Conservation (phyloP, 1,140 invertebrate genomes). For the Saccostrea glomerata region DNA sequence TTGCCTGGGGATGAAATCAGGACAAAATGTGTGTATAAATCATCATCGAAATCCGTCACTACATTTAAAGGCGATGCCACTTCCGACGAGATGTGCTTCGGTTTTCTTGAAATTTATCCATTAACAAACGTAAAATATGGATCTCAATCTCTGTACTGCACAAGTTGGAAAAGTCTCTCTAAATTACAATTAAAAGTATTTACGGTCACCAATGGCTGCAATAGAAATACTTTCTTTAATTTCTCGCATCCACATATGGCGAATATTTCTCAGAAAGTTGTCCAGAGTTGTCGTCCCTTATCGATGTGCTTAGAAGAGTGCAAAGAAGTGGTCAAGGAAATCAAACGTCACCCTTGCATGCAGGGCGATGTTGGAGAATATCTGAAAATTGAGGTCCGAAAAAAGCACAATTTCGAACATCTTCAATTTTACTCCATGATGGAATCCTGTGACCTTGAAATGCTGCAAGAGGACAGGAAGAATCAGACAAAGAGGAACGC, state of each 20-base stretch:
- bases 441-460: neutral
- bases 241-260: neutral
- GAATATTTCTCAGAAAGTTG: neutral
- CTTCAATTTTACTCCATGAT: neutral
- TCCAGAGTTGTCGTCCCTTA: neutral
- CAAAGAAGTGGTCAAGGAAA: neutral
- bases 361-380: neutral
- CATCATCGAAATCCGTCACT: no score
- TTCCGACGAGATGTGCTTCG: no score
- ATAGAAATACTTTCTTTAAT: neutral
- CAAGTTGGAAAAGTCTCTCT: constrained; percentile 53
- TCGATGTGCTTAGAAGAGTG: neutral
- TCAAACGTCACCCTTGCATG: neutral
- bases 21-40: no score
- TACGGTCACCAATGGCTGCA: neutral
- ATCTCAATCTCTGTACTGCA: constrained; percentile 45
- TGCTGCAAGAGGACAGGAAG: neutral
- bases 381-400: neutral
- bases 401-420: neutral
- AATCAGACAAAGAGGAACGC: neutral
- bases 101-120: no score
- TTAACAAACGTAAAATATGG: constrained; percentile 33
- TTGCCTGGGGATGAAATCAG: no score
- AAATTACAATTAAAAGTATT: neutral
- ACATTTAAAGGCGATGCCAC: no score